Conservation (phyloP, 2,888 invertebrate species). For the Cyclophora albipunctata region DNA sequence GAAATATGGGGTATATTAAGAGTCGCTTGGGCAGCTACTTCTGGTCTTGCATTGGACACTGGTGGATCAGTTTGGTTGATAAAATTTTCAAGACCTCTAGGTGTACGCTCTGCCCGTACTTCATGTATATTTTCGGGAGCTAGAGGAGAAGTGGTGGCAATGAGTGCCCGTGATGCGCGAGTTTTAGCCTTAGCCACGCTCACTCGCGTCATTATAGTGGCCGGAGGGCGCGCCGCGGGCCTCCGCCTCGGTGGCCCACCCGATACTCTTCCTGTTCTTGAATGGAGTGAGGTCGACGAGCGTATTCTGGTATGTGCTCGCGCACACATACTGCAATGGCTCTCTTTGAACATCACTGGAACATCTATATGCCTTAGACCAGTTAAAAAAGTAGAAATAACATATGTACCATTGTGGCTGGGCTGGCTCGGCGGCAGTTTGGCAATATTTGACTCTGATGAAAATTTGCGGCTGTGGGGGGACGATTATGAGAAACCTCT, state of each 20-base stretch:
- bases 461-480: constrained; percentile 91
- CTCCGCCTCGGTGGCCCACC: constrained; percentile 82
- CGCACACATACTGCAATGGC: constrained; percentile 88
- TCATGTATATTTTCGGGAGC: constrained; percentile 98
- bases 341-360: constrained; percentile 78
- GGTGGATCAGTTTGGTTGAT: constrained; percentile 97
- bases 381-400: constrained; percentile 82
- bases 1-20: constrained; percentile 65
- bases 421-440: constrained; percentile 86
- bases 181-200: constrained; percentile 95
- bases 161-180: constrained; percentile 60
- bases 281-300: constrained; percentile 85
- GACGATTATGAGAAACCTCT: constrained; percentile 90
- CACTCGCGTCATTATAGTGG: constrained; percentile 82
- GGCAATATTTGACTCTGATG: constrained; percentile 88
- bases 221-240: constrained; percentile 58
- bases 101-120: constrained; percentile 90
- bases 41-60: constrained; percentile 82
- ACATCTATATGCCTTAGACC: constrained; percentile 71
- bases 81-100: constrained; percentile 90
- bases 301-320: constrained; percentile 94
- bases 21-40: constrained; percentile 65
- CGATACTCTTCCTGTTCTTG: constrained; percentile 89
- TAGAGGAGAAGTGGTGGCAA: constrained; percentile 85
- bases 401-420: constrained; percentile 78